Conservation (phyloP, 2,888 invertebrate species). For the Schrankia costaestrigalis region DNA sequence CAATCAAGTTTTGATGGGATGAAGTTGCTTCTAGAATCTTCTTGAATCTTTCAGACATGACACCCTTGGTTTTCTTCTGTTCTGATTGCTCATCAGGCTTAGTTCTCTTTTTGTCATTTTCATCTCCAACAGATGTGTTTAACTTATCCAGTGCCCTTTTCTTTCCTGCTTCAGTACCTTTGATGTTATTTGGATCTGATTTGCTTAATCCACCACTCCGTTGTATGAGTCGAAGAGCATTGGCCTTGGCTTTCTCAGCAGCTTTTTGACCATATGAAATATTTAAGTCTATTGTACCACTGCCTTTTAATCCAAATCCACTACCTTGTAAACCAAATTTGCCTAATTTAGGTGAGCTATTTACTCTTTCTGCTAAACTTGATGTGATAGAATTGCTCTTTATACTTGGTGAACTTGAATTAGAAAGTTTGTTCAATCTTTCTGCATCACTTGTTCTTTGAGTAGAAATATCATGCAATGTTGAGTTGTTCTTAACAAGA, state of each 20-base stretch:
- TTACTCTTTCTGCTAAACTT: constrained; percentile 60
- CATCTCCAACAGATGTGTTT: constrained; percentile 60
- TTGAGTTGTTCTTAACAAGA: constrained; percentile 65
- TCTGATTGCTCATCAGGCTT: constrained; percentile 60
- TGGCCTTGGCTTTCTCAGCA: constrained; percentile 83
- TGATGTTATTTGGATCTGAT: constrained; percentile 84
- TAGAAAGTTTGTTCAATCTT: constrained; percentile 77
- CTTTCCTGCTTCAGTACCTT: constrained; percentile 78
- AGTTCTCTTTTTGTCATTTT: constrained; percentile 58
- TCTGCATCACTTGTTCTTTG: constrained; percentile 83
- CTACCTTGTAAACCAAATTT: constrained; percentile 23
- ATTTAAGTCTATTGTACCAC: constrained; percentile 74
- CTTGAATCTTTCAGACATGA: constrained; percentile 85
- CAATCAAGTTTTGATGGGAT: constrained; percentile 85
- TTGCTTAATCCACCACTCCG: constrained; percentile 85
- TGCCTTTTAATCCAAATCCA: constrained; percentile 63
- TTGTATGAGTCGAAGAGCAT: constrained; percentile 86
- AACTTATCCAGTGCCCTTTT: constrained; percentile 78
- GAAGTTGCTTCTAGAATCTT: constrained; percentile 89
- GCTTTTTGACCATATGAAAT: constrained; percentile 79
- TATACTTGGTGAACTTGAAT: constrained; percentile 26
- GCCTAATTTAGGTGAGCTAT: constrained; percentile 56
- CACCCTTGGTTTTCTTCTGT: constrained; percentile 62
- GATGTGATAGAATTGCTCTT: constrained; percentile 13
- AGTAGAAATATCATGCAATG: constrained; percentile 80